phyloP scores from a whole-genome alignment of 1,140 invertebrate species.

The Pseudachorutes palmiensis region DNA sequence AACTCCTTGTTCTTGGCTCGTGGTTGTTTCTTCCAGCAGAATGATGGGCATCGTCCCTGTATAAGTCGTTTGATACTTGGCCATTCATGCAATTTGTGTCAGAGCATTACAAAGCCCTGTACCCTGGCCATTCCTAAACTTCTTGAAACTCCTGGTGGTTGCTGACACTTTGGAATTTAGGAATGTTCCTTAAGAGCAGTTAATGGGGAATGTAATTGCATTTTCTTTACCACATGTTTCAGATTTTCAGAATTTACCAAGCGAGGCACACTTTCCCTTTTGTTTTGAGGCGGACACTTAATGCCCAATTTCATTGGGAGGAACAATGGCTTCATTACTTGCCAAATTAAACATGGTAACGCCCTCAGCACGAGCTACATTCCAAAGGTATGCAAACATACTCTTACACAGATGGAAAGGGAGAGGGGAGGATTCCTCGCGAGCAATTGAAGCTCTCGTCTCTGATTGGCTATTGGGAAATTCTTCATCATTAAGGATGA shows the following conservation, averaged over 20 bases:
- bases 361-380: too few relatives aligned
- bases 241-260: conserved; percentile 1
- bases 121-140: too few relatives aligned
- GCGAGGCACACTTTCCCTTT: background rate
- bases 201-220: conserved; percentile 11
- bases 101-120: too few relatives aligned
- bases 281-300: background rate
- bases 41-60: conserved; percentile 4
- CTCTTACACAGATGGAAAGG: background rate
- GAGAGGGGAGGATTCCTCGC: background rate
- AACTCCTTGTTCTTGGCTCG: background rate
- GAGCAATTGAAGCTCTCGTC: background rate
- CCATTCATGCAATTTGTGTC: too few relatives aligned
- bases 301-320: background rate
- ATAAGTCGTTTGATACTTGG: too few relatives aligned
- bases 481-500: background rate
- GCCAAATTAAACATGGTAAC: background rate
- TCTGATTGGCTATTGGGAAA: background rate
- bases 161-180: conserved; percentile 9
- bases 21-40: background rate
- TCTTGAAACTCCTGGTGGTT: background rate
- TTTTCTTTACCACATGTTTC: conserved; percentile 2
- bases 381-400: too few relatives aligned
- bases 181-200: conserved; percentile 2
- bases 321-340: background rate